Evolutionary conservation across 1,140 invertebrate genomes (phyloP).

Genomic region (Bombus impatiens): DNA sequence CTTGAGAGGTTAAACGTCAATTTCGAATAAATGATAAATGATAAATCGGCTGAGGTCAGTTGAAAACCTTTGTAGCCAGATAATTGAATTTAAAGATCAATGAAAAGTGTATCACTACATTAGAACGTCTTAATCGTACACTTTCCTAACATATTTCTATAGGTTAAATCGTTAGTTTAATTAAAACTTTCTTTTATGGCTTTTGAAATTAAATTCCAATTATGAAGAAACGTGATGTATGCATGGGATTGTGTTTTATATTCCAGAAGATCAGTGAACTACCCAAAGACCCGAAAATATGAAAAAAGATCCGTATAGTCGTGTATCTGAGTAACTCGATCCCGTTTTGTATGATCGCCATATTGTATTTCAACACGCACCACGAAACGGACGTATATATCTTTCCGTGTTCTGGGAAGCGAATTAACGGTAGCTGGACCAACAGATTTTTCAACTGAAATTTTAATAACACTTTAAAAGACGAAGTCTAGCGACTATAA

Average conservation of each 20-base stretch:
- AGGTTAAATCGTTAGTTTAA: background rate
- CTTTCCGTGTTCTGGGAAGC: background rate
- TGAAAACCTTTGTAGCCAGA: background rate
- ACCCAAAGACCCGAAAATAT: background rate
- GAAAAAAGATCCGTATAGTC: background rate
- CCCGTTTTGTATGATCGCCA: background rate
- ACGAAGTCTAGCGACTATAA: background rate
- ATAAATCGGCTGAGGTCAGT: background rate
- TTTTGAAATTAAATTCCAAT: background rate
- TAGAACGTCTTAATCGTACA: background rate
- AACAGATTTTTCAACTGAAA: background rate
- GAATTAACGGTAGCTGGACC: background rate
- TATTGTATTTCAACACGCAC: slow-evolving; percentile 34
- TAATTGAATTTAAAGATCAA: background rate
- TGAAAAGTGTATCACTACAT: background rate
- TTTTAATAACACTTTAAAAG: background rate
- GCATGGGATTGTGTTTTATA: background rate
- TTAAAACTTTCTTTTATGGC: background rate
- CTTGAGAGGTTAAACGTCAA: slow-evolving; percentile 17
- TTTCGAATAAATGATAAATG: background rate
- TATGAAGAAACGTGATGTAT: too few species aligned
- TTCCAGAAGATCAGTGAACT: background rate
- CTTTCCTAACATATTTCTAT: background rate
- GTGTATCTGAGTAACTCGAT: slow-evolving; percentile 13
- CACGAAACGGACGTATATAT: background rate